Evolutionary conservation across 2,113 vertebrate species (phyloP).

Genomic region (Tragelaphus scriptus): DNA sequence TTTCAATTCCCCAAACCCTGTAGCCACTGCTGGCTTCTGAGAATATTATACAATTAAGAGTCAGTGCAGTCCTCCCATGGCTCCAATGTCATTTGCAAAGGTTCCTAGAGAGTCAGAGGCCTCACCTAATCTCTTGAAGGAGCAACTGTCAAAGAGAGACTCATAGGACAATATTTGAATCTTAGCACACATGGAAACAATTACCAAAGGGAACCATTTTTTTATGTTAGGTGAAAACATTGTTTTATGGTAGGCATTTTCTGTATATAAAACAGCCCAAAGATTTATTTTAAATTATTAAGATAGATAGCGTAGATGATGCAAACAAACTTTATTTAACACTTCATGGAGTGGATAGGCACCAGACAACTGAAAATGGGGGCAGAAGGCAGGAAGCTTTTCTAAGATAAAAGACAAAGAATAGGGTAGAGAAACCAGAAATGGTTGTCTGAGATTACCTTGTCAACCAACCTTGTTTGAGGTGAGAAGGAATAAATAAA

Average conservation of each 20-base stretch:
- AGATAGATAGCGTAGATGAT: not conserved
- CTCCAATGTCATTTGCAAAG: not conserved
- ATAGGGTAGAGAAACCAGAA: not conserved
- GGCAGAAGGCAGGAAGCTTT: not conserved
- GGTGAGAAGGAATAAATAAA: not conserved
- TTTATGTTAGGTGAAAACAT: not conserved
- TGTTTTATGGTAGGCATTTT: not conserved
- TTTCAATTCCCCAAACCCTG: conserved; percentile 14
- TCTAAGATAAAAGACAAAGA: not conserved
- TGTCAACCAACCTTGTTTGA: not conserved
- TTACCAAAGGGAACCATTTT: not conserved
- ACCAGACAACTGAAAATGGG: not conserved
- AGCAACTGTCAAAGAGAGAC: not conserved
- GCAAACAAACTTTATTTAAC: not conserved
- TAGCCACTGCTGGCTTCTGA: not conserved
- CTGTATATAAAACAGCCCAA: not conserved
- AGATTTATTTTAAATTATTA: not conserved
- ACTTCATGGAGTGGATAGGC: not conserved
- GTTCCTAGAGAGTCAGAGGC: not conserved
- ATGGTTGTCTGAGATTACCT: not conserved
- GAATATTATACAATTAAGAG: not conserved
- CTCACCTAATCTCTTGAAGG: not conserved
- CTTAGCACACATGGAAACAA: not conserved
- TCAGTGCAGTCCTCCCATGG: not conserved
- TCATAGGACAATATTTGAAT: not conserved